A percentile compares a stretch with the other conserved stretches of the same genome.
phyloP scores from a whole-genome alignment of 2,113 vertebrate species.

The Bos indicus region DNA sequence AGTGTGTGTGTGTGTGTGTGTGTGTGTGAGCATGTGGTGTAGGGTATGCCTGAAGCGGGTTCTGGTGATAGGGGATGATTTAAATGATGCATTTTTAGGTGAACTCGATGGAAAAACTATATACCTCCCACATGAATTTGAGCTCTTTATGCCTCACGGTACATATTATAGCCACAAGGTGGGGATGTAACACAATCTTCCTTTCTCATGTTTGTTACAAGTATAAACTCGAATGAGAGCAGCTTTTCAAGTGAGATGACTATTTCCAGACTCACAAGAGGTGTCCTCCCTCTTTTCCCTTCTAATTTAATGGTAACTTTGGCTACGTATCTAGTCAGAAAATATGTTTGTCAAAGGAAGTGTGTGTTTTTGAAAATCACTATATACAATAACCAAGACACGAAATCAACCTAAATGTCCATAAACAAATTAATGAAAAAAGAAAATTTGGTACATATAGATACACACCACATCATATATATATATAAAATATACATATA shows the following conservation, averaged over 20 bases:
- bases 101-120: background rate
- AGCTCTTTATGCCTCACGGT: background rate
- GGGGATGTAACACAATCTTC: slow-evolving; percentile 31
- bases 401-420: background rate
- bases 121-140: rapidly evolving
- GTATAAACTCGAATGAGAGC: background rate
- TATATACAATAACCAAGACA: background rate
- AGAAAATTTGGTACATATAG: background rate
- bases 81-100: background rate
- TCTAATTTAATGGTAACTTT: background rate
- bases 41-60: background rate
- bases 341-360: background rate
- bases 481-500: too few relatives aligned
- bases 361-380: background rate
- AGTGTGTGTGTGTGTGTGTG: background rate
- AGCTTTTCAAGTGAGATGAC: background rate
- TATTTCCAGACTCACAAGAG: background rate
- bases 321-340: background rate
- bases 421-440: background rate
- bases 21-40: background rate
- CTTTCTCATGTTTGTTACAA: background rate
- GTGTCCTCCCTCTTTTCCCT: background rate
- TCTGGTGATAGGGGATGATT: background rate
- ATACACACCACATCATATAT: background rate
- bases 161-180: slow-evolving; percentile 26